Evolutionary conservation across 2,797 vertebrate species (phyloP).

Genomic region (Peromyscus melanophrys): DNA sequence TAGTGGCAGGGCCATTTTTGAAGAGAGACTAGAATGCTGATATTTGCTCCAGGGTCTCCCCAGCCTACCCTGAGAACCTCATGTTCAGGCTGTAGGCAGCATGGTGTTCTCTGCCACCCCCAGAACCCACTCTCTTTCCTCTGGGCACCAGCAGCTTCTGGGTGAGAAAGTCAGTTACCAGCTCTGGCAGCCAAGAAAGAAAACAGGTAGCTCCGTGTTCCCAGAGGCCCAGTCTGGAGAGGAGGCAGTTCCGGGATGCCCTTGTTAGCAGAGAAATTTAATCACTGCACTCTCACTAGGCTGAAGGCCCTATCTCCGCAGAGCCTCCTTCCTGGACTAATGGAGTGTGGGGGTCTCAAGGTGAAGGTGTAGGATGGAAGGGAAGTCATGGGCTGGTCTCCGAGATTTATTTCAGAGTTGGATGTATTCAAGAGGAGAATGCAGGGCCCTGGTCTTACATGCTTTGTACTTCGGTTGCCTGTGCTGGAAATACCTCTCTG

Average conservation of each 20-base stretch:
- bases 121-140: fast-evolving
- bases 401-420: not conserved
- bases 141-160: not conserved
- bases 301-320: not conserved
- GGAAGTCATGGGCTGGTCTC: not conserved
- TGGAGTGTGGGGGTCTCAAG: not conserved
- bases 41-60: not conserved
- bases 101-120: no score
- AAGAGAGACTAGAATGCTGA: not conserved
- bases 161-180: not conserved
- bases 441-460: not conserved
- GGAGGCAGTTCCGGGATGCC: slow-evolving; percentile 59
- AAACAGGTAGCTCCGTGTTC: slow-evolving; percentile 52
- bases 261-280: slow-evolving; percentile 72
- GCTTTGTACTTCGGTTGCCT: not conserved
- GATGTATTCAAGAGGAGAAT: not conserved
- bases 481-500: not conserved
- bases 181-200: not conserved
- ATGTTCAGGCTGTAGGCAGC: not conserved
- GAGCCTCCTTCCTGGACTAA: not conserved
- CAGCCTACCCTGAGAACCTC: not conserved
- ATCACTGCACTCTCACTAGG: slow-evolving; percentile 51
- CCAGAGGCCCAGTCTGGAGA: slow-evolving; percentile 53
- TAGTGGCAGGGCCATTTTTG: not conserved
- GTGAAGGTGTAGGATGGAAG: not conserved